These are phyloP conservation scores for Harpagoxenus sublaevis DNA, from an alignment of 2,888 invertebrate genomes.

Conservation along the genomic window DNA sequence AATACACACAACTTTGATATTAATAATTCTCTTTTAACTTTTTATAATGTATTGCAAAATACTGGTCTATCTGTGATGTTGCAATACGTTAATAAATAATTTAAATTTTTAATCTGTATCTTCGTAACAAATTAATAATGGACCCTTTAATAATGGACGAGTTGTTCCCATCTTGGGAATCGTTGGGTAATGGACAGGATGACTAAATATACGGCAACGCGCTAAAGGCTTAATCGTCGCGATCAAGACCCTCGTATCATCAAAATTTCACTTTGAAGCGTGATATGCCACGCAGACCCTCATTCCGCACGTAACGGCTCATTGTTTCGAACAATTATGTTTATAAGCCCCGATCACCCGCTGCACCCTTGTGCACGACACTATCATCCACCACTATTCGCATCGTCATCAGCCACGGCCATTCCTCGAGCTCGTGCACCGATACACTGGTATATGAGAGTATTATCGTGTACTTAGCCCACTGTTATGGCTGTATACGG, in stretches of 20 bases:
- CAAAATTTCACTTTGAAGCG: slow-evolving; percentile 23
- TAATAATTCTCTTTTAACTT: not conserved
- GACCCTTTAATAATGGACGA: not conserved
- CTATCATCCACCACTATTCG: not conserved
- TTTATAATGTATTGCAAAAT: not conserved
- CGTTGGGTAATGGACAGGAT: not conserved
- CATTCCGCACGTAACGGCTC: slow-evolving; percentile 6
- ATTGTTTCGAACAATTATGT: slow-evolving; percentile 28
- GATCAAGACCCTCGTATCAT: slow-evolving; percentile 4
- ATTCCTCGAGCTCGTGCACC: slow-evolving; percentile 2
- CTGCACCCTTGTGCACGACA: not conserved
- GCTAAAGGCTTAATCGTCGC: slow-evolving; percentile 2
- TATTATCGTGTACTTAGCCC: slow-evolving; percentile 41
- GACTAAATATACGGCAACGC: not conserved
- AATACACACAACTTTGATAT: not conserved
- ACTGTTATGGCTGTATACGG: slow-evolving; percentile 14
- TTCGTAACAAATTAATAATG: not conserved
- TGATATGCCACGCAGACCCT: not conserved
- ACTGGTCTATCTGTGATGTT: not conserved
- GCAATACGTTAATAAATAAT: not conserved
- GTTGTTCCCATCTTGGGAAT: not conserved
- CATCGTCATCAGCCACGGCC: not conserved
- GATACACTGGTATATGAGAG: slow-evolving; percentile 11
- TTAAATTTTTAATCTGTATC: not conserved
- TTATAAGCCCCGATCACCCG: not conserved